phyloP scores from a whole-genome alignment of 2,113 vertebrate genomes.

The Nycticryphes semicollaris region DNA sequence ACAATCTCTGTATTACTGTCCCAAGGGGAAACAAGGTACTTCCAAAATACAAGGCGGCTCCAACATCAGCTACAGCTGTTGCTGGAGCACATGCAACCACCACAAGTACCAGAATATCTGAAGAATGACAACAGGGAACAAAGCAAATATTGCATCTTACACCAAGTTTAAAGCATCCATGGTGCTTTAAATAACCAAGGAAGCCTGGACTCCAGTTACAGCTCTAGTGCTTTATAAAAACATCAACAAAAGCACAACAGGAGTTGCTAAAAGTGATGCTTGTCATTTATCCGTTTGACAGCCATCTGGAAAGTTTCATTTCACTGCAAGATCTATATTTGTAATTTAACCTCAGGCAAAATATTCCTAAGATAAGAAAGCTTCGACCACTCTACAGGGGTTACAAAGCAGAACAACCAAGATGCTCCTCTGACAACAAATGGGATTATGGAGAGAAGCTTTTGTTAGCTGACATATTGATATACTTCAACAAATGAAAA shows the following conservation, averaged over 20 bases:
- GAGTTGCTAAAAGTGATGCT: neutral
- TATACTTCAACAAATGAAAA: neutral
- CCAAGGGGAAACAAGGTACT: neutral
- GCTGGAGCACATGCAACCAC: neutral
- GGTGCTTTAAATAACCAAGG: neutral
- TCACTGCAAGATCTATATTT: neutral
- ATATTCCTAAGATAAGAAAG: neutral
- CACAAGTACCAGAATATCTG: fast-evolving
- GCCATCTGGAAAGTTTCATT: neutral
- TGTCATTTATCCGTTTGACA: neutral
- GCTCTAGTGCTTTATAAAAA: neutral
- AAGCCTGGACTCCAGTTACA: neutral
- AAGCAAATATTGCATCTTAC: neutral
- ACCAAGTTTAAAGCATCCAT: neutral
- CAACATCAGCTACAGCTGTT: neutral
- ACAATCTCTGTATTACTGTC: neutral
- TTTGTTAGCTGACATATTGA: neutral
- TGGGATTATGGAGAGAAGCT: neutral
- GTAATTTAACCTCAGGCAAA: neutral
- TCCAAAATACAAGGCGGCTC: neutral
- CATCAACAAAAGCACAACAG: neutral
- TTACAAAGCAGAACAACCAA: neutral
- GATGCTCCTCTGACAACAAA: neutral
- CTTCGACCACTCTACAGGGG: neutral
- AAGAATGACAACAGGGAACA: neutral